Evolutionary conservation across 2,113 vertebrate species (phyloP).

Genomic region (Falcunculus frontatus): DNA sequence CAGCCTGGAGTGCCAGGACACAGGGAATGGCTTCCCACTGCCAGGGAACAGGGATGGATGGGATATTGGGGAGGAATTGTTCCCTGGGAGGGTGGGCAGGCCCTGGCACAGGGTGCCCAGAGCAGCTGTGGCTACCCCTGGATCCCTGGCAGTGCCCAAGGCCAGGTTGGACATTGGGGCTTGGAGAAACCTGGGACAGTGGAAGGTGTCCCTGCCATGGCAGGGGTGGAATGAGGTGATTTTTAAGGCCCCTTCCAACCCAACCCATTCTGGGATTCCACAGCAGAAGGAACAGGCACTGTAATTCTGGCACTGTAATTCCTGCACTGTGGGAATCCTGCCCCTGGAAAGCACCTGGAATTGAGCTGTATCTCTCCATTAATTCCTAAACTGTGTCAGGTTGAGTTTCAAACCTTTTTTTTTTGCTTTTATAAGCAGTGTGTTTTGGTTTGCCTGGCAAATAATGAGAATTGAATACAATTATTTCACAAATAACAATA

Average conservation of each 20-base stretch:
- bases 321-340: neutral
- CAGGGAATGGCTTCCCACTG: neutral
- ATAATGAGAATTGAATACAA: neutral
- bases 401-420: neutral
- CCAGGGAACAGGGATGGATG: neutral
- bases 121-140: neutral
- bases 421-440: neutral
- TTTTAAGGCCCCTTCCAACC: neutral
- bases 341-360: neutral
- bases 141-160: neutral
- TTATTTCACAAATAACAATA: neutral
- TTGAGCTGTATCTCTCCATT: neutral
- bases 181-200: neutral
- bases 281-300: neutral
- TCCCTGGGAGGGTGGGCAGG: neutral
- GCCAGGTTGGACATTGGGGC: neutral
- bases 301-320: neutral
- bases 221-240: accelerated
- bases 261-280: neutral
- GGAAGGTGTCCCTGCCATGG: neutral
- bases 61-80: neutral
- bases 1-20: neutral
- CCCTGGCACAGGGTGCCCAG: neutral
- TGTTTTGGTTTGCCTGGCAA: neutral
- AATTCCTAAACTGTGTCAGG: neutral